These are phyloP conservation scores for Philonicus albiceps DNA, from an alignment of 2,888 invertebrate species.

Conservation along the genomic window DNA sequence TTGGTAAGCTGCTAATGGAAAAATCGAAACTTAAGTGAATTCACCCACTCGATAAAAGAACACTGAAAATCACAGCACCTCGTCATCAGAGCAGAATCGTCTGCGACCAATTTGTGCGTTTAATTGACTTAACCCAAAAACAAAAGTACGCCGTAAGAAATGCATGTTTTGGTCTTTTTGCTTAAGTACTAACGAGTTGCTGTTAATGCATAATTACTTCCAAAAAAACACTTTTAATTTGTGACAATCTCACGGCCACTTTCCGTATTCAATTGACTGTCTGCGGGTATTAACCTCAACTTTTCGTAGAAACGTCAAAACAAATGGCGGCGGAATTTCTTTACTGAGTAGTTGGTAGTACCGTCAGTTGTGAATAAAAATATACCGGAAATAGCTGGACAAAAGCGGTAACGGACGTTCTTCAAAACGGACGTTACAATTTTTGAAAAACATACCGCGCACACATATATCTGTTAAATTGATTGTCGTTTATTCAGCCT, in stretches of 20 bases:
- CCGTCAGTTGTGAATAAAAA: too few species aligned
- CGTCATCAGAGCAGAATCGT: conserved; percentile 41
- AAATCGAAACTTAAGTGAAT: neutral
- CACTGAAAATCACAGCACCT: neutral
- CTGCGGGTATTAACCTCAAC: neutral
- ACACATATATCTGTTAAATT: too few species aligned
- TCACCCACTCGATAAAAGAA: neutral
- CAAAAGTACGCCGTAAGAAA: neutral
- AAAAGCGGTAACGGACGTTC: neutral
- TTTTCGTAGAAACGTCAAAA: neutral
- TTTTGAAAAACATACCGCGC: neutral
- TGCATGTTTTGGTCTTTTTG: neutral
- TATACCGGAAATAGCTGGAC: neutral
- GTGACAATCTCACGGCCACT: neutral
- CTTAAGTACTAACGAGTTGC: neutral
- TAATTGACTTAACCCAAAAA: neutral
- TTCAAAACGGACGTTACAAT: neutral
- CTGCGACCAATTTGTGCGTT: neutral
- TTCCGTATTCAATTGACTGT: neutral
- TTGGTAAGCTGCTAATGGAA: conserved; percentile 43
- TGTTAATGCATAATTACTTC: neutral
- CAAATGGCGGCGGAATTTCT: neutral
- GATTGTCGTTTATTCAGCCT: too few species aligned
- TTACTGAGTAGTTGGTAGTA: neutral
- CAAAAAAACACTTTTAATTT: neutral